A percentile compares a stretch with the other conserved stretches of the same genome.
Evolutionary conservation across 2,113 vertebrate species (phyloP).

Genomic region (Regulus satrapa): DNA sequence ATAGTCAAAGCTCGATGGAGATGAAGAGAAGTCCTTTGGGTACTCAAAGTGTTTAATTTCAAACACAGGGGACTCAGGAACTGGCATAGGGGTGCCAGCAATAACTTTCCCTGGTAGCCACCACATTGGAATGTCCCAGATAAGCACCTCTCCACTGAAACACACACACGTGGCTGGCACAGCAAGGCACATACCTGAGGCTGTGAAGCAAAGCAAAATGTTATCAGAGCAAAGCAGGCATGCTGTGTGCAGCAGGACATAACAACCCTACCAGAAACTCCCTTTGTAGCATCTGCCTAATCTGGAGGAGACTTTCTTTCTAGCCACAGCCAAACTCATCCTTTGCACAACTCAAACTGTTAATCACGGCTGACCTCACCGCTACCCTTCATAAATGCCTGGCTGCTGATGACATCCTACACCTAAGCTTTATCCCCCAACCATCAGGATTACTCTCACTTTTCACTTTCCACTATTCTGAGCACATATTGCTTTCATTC

Average conservation of each 20-base stretch:
- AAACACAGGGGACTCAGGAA: background rate
- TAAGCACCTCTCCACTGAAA: background rate
- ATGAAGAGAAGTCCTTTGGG: background rate
- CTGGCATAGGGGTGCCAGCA: background rate
- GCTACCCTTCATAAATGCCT: background rate
- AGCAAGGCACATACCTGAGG: background rate
- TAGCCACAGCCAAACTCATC: background rate
- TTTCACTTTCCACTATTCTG: background rate
- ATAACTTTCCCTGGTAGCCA: background rate
- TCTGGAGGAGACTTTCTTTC: background rate
- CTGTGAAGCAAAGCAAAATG: background rate
- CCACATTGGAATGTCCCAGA: background rate
- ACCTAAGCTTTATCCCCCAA: background rate
- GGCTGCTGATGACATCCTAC: background rate
- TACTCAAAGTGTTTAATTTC: background rate
- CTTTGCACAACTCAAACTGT: background rate
- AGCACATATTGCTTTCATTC: background rate
- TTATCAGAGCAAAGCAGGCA: background rate
- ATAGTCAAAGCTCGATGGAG: background rate
- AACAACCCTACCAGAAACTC: background rate
- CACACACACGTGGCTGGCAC: background rate
- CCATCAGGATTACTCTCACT: background rate
- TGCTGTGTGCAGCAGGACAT: background rate
- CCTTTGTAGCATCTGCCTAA: background rate
- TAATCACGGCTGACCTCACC: background rate